A percentile compares a stretch with the other conserved stretches of the same genome.
Evolutionary conservation across 2,888 invertebrate genomes (phyloP).

Genomic region (Orthosia gothica): DNA sequence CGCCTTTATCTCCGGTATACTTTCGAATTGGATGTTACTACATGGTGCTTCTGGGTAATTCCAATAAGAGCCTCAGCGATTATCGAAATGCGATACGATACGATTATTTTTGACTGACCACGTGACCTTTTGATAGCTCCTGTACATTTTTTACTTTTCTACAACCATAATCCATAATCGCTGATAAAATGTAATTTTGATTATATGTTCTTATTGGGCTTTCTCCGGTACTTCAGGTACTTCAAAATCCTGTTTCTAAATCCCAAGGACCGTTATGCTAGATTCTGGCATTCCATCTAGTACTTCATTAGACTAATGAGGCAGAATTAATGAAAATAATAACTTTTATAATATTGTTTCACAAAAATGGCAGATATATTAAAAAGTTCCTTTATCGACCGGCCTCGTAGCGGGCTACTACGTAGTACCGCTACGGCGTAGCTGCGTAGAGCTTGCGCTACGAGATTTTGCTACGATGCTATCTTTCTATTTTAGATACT

Average conservation of each 20-base stretch:
- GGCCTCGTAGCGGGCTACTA: slow-evolving; percentile 42
- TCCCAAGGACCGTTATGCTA: neutral
- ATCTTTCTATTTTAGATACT: slow-evolving; percentile 1
- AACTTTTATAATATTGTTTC: neutral
- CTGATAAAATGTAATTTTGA: no score
- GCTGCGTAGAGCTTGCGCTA: slow-evolving; percentile 49
- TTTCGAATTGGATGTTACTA: neutral
- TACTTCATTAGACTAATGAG: neutral
- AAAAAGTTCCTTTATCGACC: slow-evolving; percentile 40
- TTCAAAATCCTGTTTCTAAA: neutral
- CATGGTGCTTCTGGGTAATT: neutral
- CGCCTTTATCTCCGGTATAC: neutral
- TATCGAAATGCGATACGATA: no score
- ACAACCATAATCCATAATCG: no score
- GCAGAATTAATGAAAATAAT: neutral
- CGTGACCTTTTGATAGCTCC: no score
- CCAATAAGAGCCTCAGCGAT: neutral
- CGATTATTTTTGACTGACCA: no score
- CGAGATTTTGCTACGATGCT: slow-evolving; percentile 31
- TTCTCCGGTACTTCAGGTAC: no score
- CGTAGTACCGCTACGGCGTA: slow-evolving; percentile 46
- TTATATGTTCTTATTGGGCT: no score
- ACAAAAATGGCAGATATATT: neutral
- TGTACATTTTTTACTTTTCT: no score
- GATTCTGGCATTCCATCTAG: no score